Evolutionary conservation across 2,113 vertebrate species (phyloP).

Genomic region (Erinaceus europaeus): DNA sequence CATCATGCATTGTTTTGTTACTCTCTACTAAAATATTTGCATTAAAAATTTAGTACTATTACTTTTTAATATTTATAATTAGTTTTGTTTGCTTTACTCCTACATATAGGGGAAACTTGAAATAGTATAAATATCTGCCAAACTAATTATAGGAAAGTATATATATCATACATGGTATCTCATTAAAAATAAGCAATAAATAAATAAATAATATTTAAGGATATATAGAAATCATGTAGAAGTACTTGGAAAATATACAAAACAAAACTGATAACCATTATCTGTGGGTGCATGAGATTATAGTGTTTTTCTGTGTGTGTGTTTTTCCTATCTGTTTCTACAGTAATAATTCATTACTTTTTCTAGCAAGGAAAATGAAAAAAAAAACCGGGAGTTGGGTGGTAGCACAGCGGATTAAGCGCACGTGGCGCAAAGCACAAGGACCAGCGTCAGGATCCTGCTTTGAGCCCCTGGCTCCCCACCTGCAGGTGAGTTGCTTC

Average conservation of each 20-base stretch:
- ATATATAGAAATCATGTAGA: constrained; percentile 35
- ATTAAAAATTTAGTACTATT: not conserved
- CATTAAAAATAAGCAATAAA: not conserved
- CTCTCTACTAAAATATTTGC: not conserved
- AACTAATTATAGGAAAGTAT: constrained; percentile 4
- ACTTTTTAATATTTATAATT: not conserved
- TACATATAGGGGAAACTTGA: not conserved
- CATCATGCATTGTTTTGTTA: not conserved
- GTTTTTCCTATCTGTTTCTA: too few species aligned
- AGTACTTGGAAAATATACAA: not conserved
- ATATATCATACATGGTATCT: not conserved
- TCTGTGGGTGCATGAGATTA: too few species aligned
- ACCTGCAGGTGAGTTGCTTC: too few species aligned
- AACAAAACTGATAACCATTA: too few species aligned
- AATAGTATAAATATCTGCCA: constrained; percentile 8
- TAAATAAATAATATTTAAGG: not conserved
- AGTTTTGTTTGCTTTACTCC: not conserved
- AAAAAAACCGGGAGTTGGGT: too few species aligned
- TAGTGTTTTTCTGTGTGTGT: not conserved
- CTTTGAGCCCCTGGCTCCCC: too few species aligned
- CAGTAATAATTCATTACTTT: too few species aligned
- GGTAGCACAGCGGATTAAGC: too few species aligned
- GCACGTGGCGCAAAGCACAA: too few species aligned
- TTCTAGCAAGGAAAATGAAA: too few species aligned
- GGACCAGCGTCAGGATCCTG: too few species aligned